These are phyloP conservation scores for Caenorhabditis plicata DNA, from an alignment of 2,888 invertebrate genomes.

Conservation along the genomic window DNA sequence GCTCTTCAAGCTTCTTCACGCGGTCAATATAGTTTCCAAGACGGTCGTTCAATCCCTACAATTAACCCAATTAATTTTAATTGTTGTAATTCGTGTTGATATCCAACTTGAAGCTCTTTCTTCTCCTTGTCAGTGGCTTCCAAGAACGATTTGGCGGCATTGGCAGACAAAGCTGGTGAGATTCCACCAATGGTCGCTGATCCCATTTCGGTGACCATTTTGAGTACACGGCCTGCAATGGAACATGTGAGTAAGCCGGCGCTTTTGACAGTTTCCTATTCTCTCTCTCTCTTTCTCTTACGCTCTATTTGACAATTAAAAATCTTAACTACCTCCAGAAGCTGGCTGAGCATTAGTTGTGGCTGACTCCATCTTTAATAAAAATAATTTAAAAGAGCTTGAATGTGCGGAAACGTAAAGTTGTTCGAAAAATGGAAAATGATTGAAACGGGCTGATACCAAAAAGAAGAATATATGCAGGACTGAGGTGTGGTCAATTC, in stretches of 20 bases:
- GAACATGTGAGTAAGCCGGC: too few relatives aligned
- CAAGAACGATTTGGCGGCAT: conserved; percentile 64
- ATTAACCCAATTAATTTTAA: too few relatives aligned
- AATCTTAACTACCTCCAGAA: conserved; percentile 24
- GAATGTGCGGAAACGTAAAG: neutral
- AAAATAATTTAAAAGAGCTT: conserved; percentile 4
- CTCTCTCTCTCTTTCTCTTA: neutral
- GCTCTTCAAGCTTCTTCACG: conserved; percentile 65
- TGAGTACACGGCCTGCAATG: conserved; percentile 64
- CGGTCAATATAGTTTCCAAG: conserved; percentile 70
- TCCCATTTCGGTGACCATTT: conserved; percentile 66
- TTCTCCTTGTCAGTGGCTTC: conserved; percentile 68
- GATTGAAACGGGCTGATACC: too few relatives aligned
- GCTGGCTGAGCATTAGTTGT: conserved; percentile 21
- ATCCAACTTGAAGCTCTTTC: conserved; percentile 67
- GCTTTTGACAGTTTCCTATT: conserved; percentile 1
- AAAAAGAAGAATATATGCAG: conserved; percentile 1
- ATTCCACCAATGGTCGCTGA: conserved; percentile 64
- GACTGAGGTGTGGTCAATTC: conserved; percentile 3
- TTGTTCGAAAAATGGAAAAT: conserved; percentile 1
- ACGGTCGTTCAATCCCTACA: conserved; percentile 68
- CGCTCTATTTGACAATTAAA: neutral
- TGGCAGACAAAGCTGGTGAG: conserved; percentile 63
- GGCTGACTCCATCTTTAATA: conserved; percentile 21
- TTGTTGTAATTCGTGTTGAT: neutral